Evolutionary conservation across 2,888 invertebrate genomes (phyloP), one percentile per base, ranked within the genome.

Genomic region (Epinotia bilunana): DNA sequence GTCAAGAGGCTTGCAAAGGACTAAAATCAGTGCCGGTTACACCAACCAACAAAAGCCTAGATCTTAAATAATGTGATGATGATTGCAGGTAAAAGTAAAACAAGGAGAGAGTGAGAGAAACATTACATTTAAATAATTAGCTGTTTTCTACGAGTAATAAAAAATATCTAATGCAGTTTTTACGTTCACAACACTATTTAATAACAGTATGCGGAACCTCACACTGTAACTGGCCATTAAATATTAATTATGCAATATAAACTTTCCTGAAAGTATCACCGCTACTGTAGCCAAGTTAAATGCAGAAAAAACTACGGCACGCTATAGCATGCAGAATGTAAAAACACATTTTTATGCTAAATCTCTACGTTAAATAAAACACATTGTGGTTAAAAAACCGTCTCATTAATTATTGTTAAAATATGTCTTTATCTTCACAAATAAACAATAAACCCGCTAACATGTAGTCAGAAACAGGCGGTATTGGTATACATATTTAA

Each of bases 181-280:
- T 39, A 39, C 9, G 5, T 7, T 2, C 13, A 39, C 33, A 4
- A n/a, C 18, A 33, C 7, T 13, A 55, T n/a, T n/a, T 58, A 39
- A 57, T 23, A 28, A 39, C 20, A 33, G 57, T 49, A 13, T 33
- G 43, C n/a, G 23, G 43, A 73, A 53, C 68, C 33, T 53, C 33
- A 16, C 46, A 62, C 23, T 20, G 49, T 65, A 65, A 72, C 46
- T 63, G 61, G 18, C 65, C 61, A 55, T 69, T 74, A 70, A 61
- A 71, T 65, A 67, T 65, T 75, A 71, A 75, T 65, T 75, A 61
- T 72, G 75, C 67, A 33, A 67, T 67, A 74, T 67, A 74, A 65
- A 71, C 28, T 71, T 70, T 60, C 74, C 71, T 71, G 65, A 13
- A 72, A 67, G 18, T 71, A 71, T 67, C 65, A 72, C 75, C 53